These are phyloP conservation scores for Sturnus vulgaris DNA, from an alignment of 2,113 vertebrate species.

Conservation along the genomic window DNA sequence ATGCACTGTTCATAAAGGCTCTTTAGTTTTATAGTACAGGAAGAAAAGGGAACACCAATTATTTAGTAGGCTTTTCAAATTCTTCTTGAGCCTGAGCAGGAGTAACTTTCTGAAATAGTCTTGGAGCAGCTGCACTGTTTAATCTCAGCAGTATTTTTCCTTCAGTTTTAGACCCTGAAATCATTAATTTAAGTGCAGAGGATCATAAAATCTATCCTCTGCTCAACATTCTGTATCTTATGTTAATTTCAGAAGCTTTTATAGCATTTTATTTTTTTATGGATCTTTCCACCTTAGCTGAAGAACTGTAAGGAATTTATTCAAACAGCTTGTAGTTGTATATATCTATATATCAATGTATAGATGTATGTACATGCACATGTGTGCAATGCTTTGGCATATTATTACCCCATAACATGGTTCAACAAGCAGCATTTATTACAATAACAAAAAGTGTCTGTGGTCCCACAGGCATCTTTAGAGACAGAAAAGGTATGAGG, in stretches of 20 bases:
- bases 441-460: not conserved
- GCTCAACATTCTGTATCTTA: constrained; percentile 9
- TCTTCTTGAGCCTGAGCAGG: not conserved
- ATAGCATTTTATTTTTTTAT: not conserved
- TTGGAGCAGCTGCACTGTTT: not conserved
- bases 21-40: not conserved
- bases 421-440: not conserved
- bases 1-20: not conserved
- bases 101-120: not conserved
- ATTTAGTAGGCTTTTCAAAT: not conserved
- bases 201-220: constrained; percentile 31
- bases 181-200: constrained; percentile 31
- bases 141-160: not conserved
- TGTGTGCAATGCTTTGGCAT: not conserved
- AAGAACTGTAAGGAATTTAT: not conserved
- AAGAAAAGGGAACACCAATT: not conserved
- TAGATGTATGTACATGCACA: not conserved
- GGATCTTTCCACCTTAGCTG: not conserved
- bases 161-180: constrained; percentile 8
- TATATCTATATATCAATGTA: not conserved
- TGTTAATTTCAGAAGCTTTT: constrained; percentile 9
- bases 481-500: not conserved
- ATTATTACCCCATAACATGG: not conserved
- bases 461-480: not conserved
- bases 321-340: not conserved